Base-by-base conservation (phyloP, 1,140 invertebrate species). In the Drosophila athabasca region DNA sequence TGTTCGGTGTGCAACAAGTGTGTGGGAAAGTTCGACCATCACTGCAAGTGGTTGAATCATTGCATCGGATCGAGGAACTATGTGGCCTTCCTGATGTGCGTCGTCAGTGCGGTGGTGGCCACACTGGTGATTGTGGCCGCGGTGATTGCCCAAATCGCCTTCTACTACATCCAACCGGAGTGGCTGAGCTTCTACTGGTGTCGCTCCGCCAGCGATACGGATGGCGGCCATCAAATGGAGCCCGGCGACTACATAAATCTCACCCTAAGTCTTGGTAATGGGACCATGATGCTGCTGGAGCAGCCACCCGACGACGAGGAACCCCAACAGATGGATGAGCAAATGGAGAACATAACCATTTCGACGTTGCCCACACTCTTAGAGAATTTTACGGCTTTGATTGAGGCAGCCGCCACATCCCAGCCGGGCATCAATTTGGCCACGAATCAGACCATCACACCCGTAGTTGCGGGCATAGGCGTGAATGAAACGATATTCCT, bases 11-110 rank as follows among this genome's bases (percentile, higher is more conserved):
- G 98, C 92, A 99, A 99, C 93, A 99, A 99, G 93, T 99, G 98
- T 92, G 95, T 99, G 2, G 94, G 95, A 5, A 94, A 95, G 39
- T 99, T 99, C 92, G 98, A 99, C 87, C 96, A 97, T 91, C 98
- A 99, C 91, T 99, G 98, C 93, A 98, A 98, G 93, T 99, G 98
- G 98, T 93, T 99, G 26, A 99, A 99, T 92, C 98, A 98, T 91
- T 99, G 98, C 93, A 95, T 99, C 22, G 98, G 98, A 0, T 94
- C 94, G 7, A 93, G 97, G 64, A 99, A 99, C 91, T 99, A 99
- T 93, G 94, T 93, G 26, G 95, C 95, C 19, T 99, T 99, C 91
- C 93, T 98, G 24, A 94, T 95, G 76, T 97, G 96, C 80, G 94
- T 99, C 7, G 93, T 95, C n/a, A 96, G 96, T 22, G 97, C 97